Evolutionary conservation across 2,797 vertebrate genomes (phyloP).

Genomic region (Tenualosa thibaudeaui): DNA sequence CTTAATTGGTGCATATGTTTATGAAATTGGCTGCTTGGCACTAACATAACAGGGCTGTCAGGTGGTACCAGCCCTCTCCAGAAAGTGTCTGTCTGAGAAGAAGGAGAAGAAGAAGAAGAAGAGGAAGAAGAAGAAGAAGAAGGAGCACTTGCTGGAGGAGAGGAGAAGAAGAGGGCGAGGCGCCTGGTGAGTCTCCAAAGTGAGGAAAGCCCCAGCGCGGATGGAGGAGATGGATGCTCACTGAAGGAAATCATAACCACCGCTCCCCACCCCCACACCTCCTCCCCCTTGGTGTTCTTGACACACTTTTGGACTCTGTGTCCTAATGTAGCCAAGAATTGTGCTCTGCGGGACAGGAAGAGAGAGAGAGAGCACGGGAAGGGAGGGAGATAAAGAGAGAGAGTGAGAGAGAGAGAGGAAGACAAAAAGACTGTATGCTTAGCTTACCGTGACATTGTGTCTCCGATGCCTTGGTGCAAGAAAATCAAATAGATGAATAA

Average conservation of each 20-base stretch:
- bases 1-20: slow-evolving; percentile 77
- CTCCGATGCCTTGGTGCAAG: background rate
- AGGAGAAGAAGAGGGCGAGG: background rate
- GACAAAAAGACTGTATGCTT: background rate
- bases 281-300: background rate
- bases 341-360: slow-evolving; percentile 1
- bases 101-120: slow-evolving; percentile 23
- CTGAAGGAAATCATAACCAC: slow-evolving; percentile 14
- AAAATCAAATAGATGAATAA: slow-evolving; percentile 16
- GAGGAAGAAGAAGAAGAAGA: background rate
- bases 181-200: slow-evolving; percentile 1
- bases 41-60: slow-evolving; percentile 63
- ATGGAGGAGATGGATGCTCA: background rate
- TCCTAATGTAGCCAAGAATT: slow-evolving; percentile 23
- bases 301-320: slow-evolving; percentile 20
- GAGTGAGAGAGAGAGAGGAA: background rate
- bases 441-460: slow-evolving; percentile 14
- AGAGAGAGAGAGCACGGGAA: background rate
- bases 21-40: slow-evolving; percentile 69
- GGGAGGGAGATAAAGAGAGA: background rate
- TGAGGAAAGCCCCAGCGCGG: slow-evolving; percentile 18
- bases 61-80: slow-evolving; percentile 55
- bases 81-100: slow-evolving; percentile 42
- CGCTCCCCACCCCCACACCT: background rate
- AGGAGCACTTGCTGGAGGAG: background rate